Percentiles rank a stretch among this genome's conserved stretches.
Evolutionary conservation across 2,113 vertebrate genomes (phyloP).

Genomic region (Crotalus viridis): DNA sequence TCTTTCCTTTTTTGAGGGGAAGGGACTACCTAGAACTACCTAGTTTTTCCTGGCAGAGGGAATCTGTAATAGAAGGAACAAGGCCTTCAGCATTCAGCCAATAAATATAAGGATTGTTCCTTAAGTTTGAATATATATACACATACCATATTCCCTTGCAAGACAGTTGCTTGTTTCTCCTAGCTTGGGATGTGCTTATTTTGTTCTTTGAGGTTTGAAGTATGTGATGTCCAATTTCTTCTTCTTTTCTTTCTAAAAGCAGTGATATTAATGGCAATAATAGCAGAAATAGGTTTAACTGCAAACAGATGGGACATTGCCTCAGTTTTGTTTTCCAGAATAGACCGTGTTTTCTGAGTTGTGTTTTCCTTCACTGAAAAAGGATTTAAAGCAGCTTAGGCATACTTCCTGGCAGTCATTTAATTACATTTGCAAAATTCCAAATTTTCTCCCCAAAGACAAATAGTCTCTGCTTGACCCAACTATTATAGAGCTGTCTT

Average conservation of each 20-base stretch:
- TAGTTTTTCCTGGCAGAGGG: conserved; percentile 40
- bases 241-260: conserved; percentile 34
- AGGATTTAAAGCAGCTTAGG: conserved; percentile 45
- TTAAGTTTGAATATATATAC: conserved; percentile 38
- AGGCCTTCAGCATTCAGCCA: conserved; percentile 56
- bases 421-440: conserved; percentile 34
- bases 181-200: conserved; percentile 30
- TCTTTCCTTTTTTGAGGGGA: neutral
- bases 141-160: conserved; percentile 7
- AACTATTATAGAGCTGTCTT: neutral
- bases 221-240: conserved; percentile 37
- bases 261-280: conserved; percentile 39
- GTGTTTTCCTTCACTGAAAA: conserved; percentile 42
- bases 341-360: conserved; percentile 32
- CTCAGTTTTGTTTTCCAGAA: conserved; percentile 34
- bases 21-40: conserved; percentile 33
- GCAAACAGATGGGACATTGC: conserved; percentile 1
- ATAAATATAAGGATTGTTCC: conserved; percentile 51
- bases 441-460: conserved; percentile 8
- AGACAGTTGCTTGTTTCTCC: conserved; percentile 54
- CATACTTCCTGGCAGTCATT: conserved; percentile 46
- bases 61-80: conserved; percentile 52
- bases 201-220: neutral
- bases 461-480: conserved; percentile 25
- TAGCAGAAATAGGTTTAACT: conserved; percentile 39